Percentiles rank a stretch among this genome's conserved stretches.
These are phyloP conservation scores for Salarias fasciatus DNA, from an alignment of 2,797 vertebrate genomes.

Conservation along the genomic window DNA sequence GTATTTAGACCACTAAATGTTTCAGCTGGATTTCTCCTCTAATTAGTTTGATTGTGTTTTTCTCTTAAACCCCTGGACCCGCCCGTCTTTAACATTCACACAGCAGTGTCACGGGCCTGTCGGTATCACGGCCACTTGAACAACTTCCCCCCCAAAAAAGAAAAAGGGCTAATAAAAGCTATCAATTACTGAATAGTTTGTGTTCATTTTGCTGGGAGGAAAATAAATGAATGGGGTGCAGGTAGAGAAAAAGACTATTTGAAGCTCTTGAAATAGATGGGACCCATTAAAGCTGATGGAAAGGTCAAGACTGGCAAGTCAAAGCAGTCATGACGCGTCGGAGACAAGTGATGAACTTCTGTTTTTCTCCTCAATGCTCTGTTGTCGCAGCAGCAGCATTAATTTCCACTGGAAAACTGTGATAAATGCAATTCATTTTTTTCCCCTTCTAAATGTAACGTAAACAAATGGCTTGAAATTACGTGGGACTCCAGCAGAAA, in stretches of 20 bases:
- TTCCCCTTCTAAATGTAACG: too few relatives aligned
- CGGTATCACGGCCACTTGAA: conserved; percentile 26
- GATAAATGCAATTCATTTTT: too few relatives aligned
- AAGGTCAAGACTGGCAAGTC: background rate
- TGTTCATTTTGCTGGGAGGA: conserved; percentile 19
- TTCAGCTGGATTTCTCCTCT: too few relatives aligned
- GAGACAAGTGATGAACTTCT: background rate
- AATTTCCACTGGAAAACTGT: too few relatives aligned
- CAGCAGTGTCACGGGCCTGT: conserved; percentile 33
- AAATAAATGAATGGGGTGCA: conserved; percentile 14
- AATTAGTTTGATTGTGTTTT: background rate
- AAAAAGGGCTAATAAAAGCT: conserved; percentile 35
- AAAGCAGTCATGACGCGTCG: background rate
- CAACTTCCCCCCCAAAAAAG: too few relatives aligned
- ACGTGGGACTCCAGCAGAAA: background rate
- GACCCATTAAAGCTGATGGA: conserved; percentile 1
- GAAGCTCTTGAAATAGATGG: background rate
- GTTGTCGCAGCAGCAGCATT: too few relatives aligned
- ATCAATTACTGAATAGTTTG: conserved; percentile 32
- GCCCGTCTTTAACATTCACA: conserved; percentile 26
- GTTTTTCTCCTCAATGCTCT: background rate
- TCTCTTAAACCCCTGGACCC: conserved; percentile 17
- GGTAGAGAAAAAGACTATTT: conserved; percentile 4
- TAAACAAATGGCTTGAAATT: background rate
- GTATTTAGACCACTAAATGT: too few relatives aligned